Evolutionary conservation across 2,888 invertebrate genomes (phyloP).

Genomic region (Tetragonisca angustula): DNA sequence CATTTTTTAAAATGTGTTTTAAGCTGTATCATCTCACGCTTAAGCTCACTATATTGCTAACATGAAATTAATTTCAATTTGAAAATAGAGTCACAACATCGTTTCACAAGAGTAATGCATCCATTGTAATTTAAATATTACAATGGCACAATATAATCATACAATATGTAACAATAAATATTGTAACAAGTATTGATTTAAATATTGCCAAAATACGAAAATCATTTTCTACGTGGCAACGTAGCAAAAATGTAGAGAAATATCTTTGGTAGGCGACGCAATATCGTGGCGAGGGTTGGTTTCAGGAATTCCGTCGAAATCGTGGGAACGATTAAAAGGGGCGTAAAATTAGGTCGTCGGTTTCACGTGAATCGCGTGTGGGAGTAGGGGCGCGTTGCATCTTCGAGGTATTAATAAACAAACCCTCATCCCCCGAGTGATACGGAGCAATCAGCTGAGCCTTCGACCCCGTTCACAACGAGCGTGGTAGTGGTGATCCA

Average conservation of each 20-base stretch:
- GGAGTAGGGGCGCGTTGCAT: conserved; percentile 24
- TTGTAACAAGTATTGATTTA: no score
- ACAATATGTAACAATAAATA: no score
- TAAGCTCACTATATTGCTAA: no score
- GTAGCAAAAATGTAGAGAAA: background rate
- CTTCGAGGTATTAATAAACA: conserved; percentile 58
- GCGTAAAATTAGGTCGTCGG: background rate
- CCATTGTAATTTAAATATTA: no score
- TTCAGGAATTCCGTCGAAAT: background rate
- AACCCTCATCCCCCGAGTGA: conserved; percentile 49
- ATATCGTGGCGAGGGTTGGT: background rate
- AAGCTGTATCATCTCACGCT: no score
- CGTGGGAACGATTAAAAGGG: background rate
- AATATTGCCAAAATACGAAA: background rate
- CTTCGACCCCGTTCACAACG: conserved; percentile 60
- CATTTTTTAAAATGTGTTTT: no score
- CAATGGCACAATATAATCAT: no score
- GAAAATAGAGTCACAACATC: no score
- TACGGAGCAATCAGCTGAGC: conserved; percentile 67
- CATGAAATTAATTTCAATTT: no score
- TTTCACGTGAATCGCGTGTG: background rate
- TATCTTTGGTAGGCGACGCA: background rate
- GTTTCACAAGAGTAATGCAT: no score
- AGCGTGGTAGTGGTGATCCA: conserved; percentile 63
- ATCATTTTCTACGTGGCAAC: background rate